phyloP scores from a whole-genome alignment of 2,888 invertebrate species.

The Galerucella calmariensis region DNA sequence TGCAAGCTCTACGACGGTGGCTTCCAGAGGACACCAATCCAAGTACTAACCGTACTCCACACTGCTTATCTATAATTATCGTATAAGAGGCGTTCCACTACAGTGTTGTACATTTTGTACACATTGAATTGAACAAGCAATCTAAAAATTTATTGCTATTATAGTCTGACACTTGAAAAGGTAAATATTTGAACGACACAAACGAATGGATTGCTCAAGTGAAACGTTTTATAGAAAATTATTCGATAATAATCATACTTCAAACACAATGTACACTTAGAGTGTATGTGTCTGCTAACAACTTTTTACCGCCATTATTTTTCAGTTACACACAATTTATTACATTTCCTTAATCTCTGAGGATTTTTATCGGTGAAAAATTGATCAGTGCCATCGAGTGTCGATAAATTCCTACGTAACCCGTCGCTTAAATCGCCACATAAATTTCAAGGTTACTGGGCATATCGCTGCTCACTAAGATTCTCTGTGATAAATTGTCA shows the following conservation, averaged over 20 bases:
- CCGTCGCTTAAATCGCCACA: conserved; percentile 15
- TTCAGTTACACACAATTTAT: conserved; percentile 2
- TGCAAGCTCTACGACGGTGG: no score
- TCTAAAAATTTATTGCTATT: no score
- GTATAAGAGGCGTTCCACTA: no score
- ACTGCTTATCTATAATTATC: no score
- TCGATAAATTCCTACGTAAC: conserved; percentile 9
- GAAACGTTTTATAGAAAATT: neutral
- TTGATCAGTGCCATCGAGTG: conserved; percentile 15
- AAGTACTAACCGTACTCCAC: no score
- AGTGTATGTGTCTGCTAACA: neutral
- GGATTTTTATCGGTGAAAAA: conserved; percentile 19
- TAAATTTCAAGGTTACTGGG: conserved; percentile 14
- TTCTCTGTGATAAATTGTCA: conserved; percentile 16
- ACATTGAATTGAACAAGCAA: no score
- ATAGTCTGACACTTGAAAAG: no score
- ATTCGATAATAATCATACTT: no score
- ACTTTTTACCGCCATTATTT: neutral
- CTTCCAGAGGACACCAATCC: no score
- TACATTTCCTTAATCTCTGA: conserved; percentile 3
- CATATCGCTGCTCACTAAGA: conserved; percentile 19
- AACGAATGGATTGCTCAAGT: neutral
- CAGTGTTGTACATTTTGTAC: no score
- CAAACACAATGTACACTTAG: no score
- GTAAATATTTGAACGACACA: neutral